phyloP scores from a whole-genome alignment of 1,140 invertebrate species.

The Hypothenemus hampei region DNA sequence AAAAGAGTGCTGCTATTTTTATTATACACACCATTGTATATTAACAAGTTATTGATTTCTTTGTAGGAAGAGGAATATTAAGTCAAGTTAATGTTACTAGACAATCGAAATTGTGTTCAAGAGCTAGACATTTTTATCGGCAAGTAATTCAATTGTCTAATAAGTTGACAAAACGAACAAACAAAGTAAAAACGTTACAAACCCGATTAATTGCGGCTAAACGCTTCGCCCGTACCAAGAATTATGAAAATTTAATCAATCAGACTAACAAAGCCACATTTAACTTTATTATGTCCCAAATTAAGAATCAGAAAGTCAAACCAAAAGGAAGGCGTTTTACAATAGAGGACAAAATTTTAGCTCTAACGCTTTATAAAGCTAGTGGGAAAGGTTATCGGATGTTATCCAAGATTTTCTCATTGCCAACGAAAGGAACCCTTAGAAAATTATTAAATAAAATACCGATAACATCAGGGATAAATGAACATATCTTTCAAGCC shows the following conservation, averaged over 20 bases:
- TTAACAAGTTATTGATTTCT: no score
- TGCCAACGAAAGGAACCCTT: slow-evolving; percentile 30
- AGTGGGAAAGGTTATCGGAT: slow-evolving; percentile 35
- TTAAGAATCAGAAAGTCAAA: slow-evolving; percentile 8
- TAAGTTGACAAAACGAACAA: no score
- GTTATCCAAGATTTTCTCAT: slow-evolving; percentile 27
- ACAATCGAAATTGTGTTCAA: no score
- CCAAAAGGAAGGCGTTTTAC: slow-evolving; percentile 29
- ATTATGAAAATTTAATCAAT: slow-evolving; percentile 5
- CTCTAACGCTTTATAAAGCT: slow-evolving; percentile 32
- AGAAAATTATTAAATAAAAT: slow-evolving; percentile 29
- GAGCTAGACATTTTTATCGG: no score
- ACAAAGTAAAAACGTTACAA: slow-evolving; percentile 1
- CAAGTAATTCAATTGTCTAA: no score
- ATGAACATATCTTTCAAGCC: slow-evolving; percentile 23
- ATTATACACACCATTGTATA: no score
- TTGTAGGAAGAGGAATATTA: no score
- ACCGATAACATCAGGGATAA: slow-evolving; percentile 34
- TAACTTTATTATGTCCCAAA: slow-evolving; percentile 23
- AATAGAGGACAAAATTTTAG: slow-evolving; percentile 33
- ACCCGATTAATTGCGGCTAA: not conserved
- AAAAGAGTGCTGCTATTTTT: no score
- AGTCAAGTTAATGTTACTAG: no score
- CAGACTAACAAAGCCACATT: slow-evolving; percentile 18
- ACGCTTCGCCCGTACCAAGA: not conserved